Percentiles rank a stretch among this genome's conserved stretches.
Conservation (phyloP, 2,888 invertebrate genomes). For the Cyaniris semiargus region DNA sequence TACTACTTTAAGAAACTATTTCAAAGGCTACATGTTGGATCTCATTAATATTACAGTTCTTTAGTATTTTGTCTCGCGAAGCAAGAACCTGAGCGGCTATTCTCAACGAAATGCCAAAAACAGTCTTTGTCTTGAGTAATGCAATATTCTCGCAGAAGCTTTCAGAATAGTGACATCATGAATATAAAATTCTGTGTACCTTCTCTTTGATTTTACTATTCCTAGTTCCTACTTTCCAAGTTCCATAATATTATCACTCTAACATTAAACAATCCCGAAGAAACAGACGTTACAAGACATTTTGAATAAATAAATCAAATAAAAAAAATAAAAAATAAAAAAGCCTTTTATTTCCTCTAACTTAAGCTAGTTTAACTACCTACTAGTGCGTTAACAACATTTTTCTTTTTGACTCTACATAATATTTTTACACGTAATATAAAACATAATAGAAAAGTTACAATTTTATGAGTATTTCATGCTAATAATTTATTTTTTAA, state of each 20-base stretch:
- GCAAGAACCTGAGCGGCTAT: not conserved
- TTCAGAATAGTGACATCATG: not conserved
- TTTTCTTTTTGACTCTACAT: too few relatives aligned
- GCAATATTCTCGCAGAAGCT: conserved; percentile 5
- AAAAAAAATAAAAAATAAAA: too few relatives aligned
- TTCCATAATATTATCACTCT: not conserved
- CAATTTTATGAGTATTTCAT: too few relatives aligned
- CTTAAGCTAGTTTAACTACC: too few relatives aligned
- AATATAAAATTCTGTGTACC: not conserved
- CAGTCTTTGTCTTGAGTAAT: conserved; percentile 18
- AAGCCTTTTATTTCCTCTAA: too few relatives aligned
- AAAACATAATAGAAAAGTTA: too few relatives aligned
- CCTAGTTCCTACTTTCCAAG: not conserved
- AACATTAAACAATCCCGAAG: not conserved
- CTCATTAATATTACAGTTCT: conserved; percentile 27
- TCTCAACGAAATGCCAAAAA: conserved; percentile 19
- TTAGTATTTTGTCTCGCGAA: conserved; percentile 7
- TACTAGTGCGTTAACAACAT: too few relatives aligned
- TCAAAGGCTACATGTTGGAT: not conserved
- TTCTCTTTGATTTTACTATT: conserved; percentile 7
- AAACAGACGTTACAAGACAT: not conserved
- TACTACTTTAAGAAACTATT: not conserved
- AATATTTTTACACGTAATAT: too few relatives aligned
- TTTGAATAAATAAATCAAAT: too few relatives aligned
- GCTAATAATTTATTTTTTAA: too few relatives aligned